Conservation (phyloP, 2,888 invertebrate genomes). For the Anoplius nigerrimus region DNA sequence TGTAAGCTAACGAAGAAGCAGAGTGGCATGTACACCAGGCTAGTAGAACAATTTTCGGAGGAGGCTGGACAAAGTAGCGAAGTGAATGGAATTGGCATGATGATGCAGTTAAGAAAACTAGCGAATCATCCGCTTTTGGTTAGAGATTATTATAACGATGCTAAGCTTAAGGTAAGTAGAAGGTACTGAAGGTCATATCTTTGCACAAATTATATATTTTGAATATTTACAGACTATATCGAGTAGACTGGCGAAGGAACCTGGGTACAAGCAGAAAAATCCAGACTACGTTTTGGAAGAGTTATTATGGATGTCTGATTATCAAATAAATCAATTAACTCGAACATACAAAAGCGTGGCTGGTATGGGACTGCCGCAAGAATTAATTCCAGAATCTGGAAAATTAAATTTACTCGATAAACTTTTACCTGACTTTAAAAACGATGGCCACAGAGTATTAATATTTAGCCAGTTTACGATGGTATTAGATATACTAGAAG, state of each 20-base stretch:
- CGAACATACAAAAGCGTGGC: constrained; percentile 81
- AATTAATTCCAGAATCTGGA: constrained; percentile 87
- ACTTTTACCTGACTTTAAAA: constrained; percentile 84
- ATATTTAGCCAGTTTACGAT: constrained; percentile 98
- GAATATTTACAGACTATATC: constrained; percentile 79
- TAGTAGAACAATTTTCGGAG: constrained; percentile 77
- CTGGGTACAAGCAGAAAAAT: constrained; percentile 85
- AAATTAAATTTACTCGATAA: constrained; percentile 90
- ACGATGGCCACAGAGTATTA: constrained; percentile 87
- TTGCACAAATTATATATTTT: neutral
- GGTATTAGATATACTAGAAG: constrained; percentile 94
- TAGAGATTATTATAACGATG: constrained; percentile 84
- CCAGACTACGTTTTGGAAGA: constrained; percentile 90
- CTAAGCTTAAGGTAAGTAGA: constrained; percentile 73
- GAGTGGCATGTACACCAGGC: constrained; percentile 83
- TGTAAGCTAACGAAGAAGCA: constrained; percentile 85
- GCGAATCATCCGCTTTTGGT: constrained; percentile 95
- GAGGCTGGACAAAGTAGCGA: constrained; percentile 63
- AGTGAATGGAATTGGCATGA: constrained; percentile 77
- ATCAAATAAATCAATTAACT: constrained; percentile 90
- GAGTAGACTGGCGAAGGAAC: constrained; percentile 80
- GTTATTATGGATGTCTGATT: constrained; percentile 91
- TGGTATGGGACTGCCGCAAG: constrained; percentile 80
- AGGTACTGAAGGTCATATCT: neutral
- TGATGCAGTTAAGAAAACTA: constrained; percentile 95